Base-by-base conservation (phyloP, 2,797 vertebrate genomes). In the Galagoides demidoff region DNA sequence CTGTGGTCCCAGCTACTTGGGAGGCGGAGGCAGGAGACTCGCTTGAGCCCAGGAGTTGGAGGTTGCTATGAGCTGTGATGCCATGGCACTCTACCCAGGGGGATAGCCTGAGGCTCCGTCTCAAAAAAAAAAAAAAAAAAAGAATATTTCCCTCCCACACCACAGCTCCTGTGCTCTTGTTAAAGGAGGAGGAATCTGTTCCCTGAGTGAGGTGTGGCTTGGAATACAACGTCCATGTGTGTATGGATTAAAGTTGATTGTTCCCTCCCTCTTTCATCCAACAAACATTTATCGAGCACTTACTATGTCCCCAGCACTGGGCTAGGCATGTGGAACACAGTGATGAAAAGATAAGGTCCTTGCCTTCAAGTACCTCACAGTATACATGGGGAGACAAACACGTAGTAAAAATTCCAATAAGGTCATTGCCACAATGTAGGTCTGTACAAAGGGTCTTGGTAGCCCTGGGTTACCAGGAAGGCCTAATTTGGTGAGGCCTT, bases 241-340 rank as follows among this genome's bases (percentile, higher is more conserved):
- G 39, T 29, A 9, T 31, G 85, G 91, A 57, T 85, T 92, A 66
- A 93, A 43, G 59, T 14, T 49, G 78, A 92, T 52, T 45, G n/a
- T 66, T 64, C 92, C 84, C 31, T 96, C 17, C 68, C 49, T 91
- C 83, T 82, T 93, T 95, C 55, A 89, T 4, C 77, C 91, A 92
- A 37, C 20, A 63, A 39, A 85, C 76, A 89, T 95, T 95, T 97
- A 95, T 86, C 96, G 94, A 95, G 79, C 85, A 94, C 83, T 88
- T 94, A 31, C 49, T 85, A 34, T 70, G 68, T 87, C 73, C 77
- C 78, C 49, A 97, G 95, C 90, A 88, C n/a, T 12, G 43, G 82
- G 73, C 77, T 68, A 95, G 83, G 78, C 68, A 52, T 0, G 0
- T 37, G 77, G 55, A 86, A 83, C 27, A 95, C 49, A 73, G 84